Conservation (phyloP, 2,888 invertebrate species). For the Anorthoa munda region DNA sequence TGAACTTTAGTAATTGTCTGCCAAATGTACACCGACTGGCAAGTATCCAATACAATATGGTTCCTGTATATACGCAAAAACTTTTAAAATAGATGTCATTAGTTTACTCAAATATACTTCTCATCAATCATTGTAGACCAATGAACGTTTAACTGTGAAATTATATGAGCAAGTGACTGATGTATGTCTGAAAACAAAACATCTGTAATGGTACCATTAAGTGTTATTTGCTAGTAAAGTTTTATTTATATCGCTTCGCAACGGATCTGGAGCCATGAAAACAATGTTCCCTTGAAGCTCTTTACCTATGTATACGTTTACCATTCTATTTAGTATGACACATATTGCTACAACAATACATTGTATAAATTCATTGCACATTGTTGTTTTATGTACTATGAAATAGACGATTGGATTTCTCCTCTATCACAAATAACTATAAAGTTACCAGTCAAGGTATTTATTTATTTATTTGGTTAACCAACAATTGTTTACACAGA, state of each 20-base stretch:
- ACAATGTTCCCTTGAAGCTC: constrained; percentile 3
- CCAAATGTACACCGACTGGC: constrained; percentile 75
- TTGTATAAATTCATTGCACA: background rate
- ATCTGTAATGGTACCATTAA: constrained; percentile 23
- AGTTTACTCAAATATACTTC: constrained; percentile 37
- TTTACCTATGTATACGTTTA: constrained; percentile 9
- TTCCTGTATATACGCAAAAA: constrained; percentile 63
- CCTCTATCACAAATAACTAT: constrained; percentile 14
- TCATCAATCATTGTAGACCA: constrained; percentile 55
- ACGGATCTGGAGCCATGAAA: constrained; percentile 12
- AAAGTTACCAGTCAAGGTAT: background rate
- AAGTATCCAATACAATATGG: constrained; percentile 66
- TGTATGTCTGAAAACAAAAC: constrained; percentile 24
- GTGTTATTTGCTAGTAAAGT: constrained; percentile 12
- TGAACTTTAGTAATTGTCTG: constrained; percentile 72
- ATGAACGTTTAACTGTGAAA: constrained; percentile 20
- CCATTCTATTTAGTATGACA: constrained; percentile 14
- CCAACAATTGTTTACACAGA: no score
- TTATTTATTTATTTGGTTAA: no score
- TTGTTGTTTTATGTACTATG: constrained; percentile 13
- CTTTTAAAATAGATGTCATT: constrained; percentile 52
- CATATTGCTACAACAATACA: constrained; percentile 21
- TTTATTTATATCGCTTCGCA: constrained; percentile 27
- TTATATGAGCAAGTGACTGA: constrained; percentile 16
- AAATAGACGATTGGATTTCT: background rate